These are phyloP conservation scores for Muricea muricata DNA, from an alignment of 92 coral and sea anemone species.

Conservation along the genomic window DNA sequence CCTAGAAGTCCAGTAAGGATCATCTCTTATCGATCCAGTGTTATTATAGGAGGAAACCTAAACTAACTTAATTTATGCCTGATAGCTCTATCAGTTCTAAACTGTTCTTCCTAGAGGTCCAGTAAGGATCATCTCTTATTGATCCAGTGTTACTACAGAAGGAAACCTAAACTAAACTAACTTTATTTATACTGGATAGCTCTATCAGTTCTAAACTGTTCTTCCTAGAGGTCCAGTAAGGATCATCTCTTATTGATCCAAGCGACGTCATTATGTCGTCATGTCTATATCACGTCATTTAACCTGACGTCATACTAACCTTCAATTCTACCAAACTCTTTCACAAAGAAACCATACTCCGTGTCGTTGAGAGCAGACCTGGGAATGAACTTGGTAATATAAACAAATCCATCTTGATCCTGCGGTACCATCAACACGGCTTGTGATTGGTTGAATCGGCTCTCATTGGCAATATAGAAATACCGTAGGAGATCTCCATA, in stretches of 20 bases:
- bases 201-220: too few relatives aligned
- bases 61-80: too few relatives aligned
- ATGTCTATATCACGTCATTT: background rate
- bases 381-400: background rate
- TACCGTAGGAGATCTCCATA: slow-evolving; percentile 6
- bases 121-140: too few relatives aligned
- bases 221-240: too few relatives aligned
- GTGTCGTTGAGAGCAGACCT: background rate
- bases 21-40: background rate
- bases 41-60: background rate
- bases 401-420: background rate
- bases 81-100: too few relatives aligned
- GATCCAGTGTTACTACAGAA: background rate
- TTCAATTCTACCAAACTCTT: slow-evolving; percentile 10
- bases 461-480: slow-evolving; percentile 7
- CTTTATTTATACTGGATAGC: too few relatives aligned
- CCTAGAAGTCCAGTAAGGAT: background rate
- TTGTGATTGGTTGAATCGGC: background rate
- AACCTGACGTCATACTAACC: background rate
- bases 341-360: background rate
- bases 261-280: background rate
- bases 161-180: background rate
- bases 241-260: too few relatives aligned
- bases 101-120: too few relatives aligned
- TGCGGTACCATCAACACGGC: background rate